Evolutionary conservation across 1,140 invertebrate species (phyloP).

Genomic region (Xylocopa sonorina): DNA sequence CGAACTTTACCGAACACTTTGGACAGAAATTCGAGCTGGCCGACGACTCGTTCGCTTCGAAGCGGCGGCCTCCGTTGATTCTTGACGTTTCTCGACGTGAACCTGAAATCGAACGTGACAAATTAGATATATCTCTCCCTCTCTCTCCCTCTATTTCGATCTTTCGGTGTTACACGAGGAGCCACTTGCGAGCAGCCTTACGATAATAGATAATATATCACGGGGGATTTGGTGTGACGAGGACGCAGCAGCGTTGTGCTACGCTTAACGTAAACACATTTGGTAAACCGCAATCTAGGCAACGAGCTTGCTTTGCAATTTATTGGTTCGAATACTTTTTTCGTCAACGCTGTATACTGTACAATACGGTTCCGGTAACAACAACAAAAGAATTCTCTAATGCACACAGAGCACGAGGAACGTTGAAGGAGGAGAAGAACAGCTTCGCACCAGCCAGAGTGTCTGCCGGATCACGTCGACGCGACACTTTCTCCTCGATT

Average conservation of each 20-base stretch:
- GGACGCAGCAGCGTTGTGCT: neutral
- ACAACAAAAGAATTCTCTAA: too few relatives aligned
- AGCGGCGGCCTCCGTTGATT: neutral
- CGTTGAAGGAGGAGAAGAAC: too few relatives aligned
- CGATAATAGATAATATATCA: too few relatives aligned
- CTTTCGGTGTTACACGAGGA: neutral
- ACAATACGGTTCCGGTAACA: constrained; percentile 25
- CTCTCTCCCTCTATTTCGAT: neutral
- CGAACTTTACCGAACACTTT: constrained; percentile 30
- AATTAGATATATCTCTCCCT: constrained; percentile 17
- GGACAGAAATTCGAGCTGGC: constrained; percentile 12
- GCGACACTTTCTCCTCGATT: too few relatives aligned
- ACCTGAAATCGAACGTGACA: constrained; percentile 50
- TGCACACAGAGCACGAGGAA: too few relatives aligned
- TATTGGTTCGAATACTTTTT: constrained; percentile 16
- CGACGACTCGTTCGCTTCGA: neutral
- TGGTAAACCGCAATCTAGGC: neutral
- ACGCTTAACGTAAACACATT: too few relatives aligned
- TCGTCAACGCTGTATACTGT: neutral
- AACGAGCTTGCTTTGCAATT: neutral
- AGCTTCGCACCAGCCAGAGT: too few relatives aligned
- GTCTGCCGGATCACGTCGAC: too few relatives aligned
- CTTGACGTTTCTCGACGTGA: constrained; percentile 2
- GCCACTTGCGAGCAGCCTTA: too few relatives aligned
- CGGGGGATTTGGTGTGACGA: neutral